These are phyloP conservation scores for Pristis pectinata DNA, from an alignment of 2,797 vertebrate species.

Conservation along the genomic window DNA sequence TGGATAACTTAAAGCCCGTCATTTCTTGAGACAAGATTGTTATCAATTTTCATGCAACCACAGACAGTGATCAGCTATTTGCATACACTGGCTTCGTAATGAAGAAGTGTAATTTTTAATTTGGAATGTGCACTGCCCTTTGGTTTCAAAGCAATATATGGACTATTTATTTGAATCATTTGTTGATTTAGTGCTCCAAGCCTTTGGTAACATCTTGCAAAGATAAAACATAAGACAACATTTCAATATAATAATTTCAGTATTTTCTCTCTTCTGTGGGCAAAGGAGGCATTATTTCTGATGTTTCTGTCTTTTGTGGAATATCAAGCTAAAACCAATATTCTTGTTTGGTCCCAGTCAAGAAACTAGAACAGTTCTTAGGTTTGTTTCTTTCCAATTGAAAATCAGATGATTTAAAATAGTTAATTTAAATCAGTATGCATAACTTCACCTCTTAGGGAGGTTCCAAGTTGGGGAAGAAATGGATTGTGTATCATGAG, in stretches of 20 bases:
- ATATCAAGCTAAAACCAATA: not conserved
- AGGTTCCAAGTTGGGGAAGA: not conserved
- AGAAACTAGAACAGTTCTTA: not conserved
- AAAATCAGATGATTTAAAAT: not conserved
- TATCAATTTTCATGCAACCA: not conserved
- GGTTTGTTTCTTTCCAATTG: not conserved
- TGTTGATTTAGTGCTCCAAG: not conserved
- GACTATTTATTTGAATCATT: not conserved
- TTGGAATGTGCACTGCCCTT: not conserved
- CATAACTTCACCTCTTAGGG: not conserved
- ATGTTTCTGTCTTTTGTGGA: not conserved
- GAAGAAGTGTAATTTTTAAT: not conserved
- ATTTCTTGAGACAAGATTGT: not conserved
- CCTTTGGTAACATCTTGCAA: not conserved
- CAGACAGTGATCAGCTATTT: not conserved
- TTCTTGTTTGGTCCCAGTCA: not conserved
- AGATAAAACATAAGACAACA: not conserved
- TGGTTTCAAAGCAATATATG: not conserved
- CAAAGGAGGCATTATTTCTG: not conserved
- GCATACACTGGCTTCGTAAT: not conserved
- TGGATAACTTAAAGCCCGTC: not conserved
- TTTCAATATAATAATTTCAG: not conserved
- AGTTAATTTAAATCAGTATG: not conserved
- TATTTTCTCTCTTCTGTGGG: not conserved
- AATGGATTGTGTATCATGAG: not conserved